Conservation (phyloP, 2,888 invertebrate species). For the Sialis lutaria region DNA sequence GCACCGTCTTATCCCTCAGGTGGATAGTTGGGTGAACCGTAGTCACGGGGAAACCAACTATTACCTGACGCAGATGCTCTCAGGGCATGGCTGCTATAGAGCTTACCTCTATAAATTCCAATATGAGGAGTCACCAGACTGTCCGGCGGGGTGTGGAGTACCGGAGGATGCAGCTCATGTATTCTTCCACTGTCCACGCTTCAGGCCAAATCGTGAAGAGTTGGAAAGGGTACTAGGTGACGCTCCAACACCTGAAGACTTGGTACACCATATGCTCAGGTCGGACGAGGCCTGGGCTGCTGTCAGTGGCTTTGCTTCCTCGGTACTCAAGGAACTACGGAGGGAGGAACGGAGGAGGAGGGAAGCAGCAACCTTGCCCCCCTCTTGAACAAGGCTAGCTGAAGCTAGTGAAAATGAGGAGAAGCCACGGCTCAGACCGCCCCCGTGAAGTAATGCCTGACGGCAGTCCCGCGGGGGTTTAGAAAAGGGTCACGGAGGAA, state of each 20-base stretch:
- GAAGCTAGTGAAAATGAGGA: too few relatives aligned
- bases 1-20: too few relatives aligned
- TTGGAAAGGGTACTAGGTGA: background rate
- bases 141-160: conserved; percentile 5
- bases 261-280: background rate
- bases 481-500: too few relatives aligned
- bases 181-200: conserved; percentile 9
- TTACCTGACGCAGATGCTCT: background rate
- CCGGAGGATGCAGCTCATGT: conserved; percentile 9
- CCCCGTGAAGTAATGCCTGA: too few relatives aligned
- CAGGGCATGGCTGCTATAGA: background rate
- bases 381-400: too few relatives aligned
- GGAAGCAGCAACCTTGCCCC: conserved; percentile 1
- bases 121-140: conserved; percentile 5
- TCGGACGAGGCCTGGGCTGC: background rate
- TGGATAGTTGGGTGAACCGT: conserved; percentile 1
- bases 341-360: background rate
- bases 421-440: too few relatives aligned
- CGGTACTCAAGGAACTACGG: background rate
- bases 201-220: conserved; percentile 3
- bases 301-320: background rate
- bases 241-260: background rate
- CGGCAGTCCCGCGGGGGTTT: too few relatives aligned
- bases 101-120: conserved; percentile 3
- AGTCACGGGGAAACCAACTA: background rate